Evolutionary conservation across 2,113 vertebrate genomes (phyloP).

Genomic region (Bombycilla garrulus): DNA sequence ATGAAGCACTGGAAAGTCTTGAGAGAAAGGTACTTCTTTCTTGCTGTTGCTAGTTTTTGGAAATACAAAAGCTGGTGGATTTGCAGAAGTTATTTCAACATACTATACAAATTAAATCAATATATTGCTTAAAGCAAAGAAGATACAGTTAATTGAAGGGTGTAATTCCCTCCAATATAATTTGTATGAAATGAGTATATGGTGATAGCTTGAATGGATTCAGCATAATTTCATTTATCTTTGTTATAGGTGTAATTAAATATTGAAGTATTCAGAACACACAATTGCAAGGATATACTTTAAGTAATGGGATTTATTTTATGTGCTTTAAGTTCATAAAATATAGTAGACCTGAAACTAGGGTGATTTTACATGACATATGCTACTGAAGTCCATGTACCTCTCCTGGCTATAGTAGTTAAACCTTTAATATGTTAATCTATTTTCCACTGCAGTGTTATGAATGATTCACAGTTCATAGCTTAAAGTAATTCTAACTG

Average conservation of each 20-base stretch:
- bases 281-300: background rate
- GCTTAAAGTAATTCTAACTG: background rate
- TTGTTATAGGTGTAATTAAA: background rate
- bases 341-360: constrained; percentile 7
- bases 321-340: background rate
- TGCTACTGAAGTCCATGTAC: background rate
- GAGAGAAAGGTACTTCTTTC: constrained; percentile 83
- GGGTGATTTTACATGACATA: background rate
- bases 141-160: background rate
- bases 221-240: background rate
- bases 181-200: constrained; percentile 20
- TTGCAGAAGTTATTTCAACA: background rate
- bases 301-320: background rate
- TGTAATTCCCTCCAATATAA: background rate
- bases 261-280: background rate
- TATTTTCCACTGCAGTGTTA: background rate
- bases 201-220: constrained; percentile 12
- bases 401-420: background rate
- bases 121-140: constrained; percentile 37
- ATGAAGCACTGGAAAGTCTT: constrained; percentile 78
- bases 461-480: background rate
- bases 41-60: background rate
- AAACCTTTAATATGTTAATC: constrained; percentile 8
- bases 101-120: background rate
- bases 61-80: background rate